These are phyloP conservation scores for Lasius fuliginosus DNA, from an alignment of 2,888 invertebrate genomes.

Conservation along the genomic window DNA sequence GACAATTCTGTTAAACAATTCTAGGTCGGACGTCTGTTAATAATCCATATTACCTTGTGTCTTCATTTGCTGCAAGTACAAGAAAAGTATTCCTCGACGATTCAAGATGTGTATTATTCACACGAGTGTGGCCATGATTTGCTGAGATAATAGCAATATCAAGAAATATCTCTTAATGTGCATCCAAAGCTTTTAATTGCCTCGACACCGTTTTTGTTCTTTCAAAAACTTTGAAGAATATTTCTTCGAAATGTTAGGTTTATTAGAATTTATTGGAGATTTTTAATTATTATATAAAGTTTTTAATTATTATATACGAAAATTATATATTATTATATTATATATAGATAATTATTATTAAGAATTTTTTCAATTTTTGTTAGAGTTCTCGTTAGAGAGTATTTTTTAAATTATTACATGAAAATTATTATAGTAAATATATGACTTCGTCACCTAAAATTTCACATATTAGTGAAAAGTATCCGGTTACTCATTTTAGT, in stretches of 20 bases:
- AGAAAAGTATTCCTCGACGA: slow-evolving; percentile 16
- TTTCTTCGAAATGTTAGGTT: not conserved
- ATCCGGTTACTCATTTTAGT: not conserved
- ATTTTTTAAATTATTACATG: not conserved
- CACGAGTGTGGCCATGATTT: not conserved
- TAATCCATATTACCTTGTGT: slow-evolving; percentile 50
- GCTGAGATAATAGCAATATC: slow-evolving; percentile 15
- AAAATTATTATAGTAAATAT: not conserved
- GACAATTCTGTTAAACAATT: slow-evolving; percentile 8
- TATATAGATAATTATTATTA: not conserved
- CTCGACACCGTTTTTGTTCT: not conserved
- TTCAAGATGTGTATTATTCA: slow-evolving; percentile 24
- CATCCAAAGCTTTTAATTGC: not conserved
- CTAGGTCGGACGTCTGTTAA: slow-evolving; percentile 52
- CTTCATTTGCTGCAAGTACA: not conserved
- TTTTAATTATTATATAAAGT: not conserved
- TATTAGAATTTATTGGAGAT: not conserved
- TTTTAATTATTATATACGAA: too few relatives aligned
- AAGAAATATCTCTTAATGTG: not conserved
- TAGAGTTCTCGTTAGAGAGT: not conserved
- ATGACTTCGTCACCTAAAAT: not conserved
- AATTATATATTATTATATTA: too few relatives aligned
- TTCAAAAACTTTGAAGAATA: not conserved
- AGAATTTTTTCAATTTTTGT: not conserved
- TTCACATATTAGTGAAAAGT: not conserved